Base-by-base conservation (phyloP, 2,113 vertebrate species). In the Rostratula benghalensis region DNA sequence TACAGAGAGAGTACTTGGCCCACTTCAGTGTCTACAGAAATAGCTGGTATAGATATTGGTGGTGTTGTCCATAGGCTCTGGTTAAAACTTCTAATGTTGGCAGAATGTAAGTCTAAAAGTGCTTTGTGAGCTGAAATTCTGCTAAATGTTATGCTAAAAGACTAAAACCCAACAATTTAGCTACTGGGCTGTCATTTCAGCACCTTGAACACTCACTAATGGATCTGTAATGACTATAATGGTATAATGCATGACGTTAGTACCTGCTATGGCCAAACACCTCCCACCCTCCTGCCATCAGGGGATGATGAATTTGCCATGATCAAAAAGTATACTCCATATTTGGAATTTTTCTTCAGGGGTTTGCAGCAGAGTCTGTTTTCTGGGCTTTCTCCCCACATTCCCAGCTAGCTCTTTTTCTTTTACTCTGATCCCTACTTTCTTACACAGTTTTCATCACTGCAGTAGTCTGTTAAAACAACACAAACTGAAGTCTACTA, bases 221-320 rank as follows among this genome's bases (percentile, higher is more conserved):
- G 97, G 95, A 96, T 97, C 96, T 59, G 45, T 97, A 98, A 98
- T 98, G 96, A 96, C 90, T 97, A 9, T 96, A 97, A 97, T 93
- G 95, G 82, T 81, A 94, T 60, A 95, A 83, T 96, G 85, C 50
- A 43, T 70, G 79, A 70, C 96, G 78, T 60, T 94, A 87, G 67
- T 68, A 68, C 83, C 65, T 93, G 88, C 93, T 96, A 73, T 81
- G 87, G 77, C 90, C 80, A 94, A 61, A 71, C 53, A 82, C 63
- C 88, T 97, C 84, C 74, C 69, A 60, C 76, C 88, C 73, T 95
- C 14, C 91, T 90, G 85, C 87, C 45, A 64, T 83, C 92, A 96
- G 93, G 83, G 46, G 65, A 89, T 74, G 95, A 83, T 90, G 87
- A 87, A 93, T 43, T 71, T 63, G 86, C 79, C n/a, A 56, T 71